These are phyloP conservation scores for Drosophila recens DNA, from an alignment of 2,888 invertebrate genomes.

Conservation along the genomic window DNA sequence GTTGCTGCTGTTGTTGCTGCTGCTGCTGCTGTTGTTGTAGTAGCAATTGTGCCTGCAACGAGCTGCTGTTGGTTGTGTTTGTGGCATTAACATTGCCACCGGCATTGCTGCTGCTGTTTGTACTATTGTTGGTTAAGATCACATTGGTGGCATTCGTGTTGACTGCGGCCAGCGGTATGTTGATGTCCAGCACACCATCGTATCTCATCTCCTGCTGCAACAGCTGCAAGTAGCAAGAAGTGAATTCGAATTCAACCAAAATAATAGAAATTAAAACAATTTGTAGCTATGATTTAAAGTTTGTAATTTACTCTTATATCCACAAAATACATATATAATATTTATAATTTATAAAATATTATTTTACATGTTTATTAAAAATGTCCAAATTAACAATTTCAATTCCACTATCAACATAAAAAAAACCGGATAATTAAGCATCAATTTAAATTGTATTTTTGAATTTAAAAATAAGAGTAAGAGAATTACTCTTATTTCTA, in stretches of 20 bases:
- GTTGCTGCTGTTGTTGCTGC: conserved; percentile 84
- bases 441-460: too few species aligned
- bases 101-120: conserved; percentile 62
- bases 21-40: conserved; percentile 86
- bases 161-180: conserved; percentile 88
- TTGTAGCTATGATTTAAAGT: background rate
- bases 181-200: conserved; percentile 96
- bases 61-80: conserved; percentile 86
- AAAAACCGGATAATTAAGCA: too few species aligned
- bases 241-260: background rate
- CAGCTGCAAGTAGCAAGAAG: conserved; percentile 56
- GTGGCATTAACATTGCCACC: conserved; percentile 85
- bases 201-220: conserved; percentile 96
- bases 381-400: too few species aligned
- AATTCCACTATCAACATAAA: too few species aligned
- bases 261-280: background rate
- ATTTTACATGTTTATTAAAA: too few species aligned
- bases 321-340: too few species aligned
- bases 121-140: conserved; percentile 73
- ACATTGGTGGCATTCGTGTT: conserved; percentile 69
- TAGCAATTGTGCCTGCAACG: conserved; percentile 82
- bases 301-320: too few species aligned
- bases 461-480: background rate
- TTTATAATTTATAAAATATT: too few species aligned
- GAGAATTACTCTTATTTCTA: background rate